These are phyloP conservation scores for Mohoua ochrocephala DNA, from an alignment of 2,113 vertebrate species.

Conservation along the genomic window DNA sequence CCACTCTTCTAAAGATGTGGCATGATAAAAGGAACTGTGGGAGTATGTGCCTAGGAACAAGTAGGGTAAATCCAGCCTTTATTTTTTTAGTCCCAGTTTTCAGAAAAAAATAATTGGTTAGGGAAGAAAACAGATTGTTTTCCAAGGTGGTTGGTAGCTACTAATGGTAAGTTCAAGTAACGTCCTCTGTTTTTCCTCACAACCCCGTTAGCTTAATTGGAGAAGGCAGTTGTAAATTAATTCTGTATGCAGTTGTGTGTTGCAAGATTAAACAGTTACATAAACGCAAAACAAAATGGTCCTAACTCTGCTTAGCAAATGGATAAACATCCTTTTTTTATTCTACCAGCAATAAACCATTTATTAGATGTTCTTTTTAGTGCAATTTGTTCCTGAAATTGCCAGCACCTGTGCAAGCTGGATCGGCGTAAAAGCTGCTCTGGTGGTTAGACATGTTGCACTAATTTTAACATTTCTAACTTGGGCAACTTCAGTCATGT, in stretches of 20 bases:
- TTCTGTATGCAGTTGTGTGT: neutral
- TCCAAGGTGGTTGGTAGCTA: neutral
- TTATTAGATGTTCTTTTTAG: neutral
- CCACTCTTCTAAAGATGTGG: neutral
- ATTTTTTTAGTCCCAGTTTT: neutral
- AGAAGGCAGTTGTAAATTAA: neutral
- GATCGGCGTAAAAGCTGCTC: neutral
- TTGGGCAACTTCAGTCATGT: neutral
- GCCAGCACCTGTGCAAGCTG: neutral
- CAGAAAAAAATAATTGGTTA: neutral
- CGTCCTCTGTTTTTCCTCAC: neutral
- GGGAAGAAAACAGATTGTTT: neutral
- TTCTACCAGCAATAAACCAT: neutral
- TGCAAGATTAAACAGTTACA: neutral
- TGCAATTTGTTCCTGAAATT: neutral
- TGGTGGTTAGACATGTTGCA: neutral
- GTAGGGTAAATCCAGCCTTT: neutral
- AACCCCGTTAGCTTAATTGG: neutral
- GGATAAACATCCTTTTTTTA: neutral
- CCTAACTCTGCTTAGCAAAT: neutral
- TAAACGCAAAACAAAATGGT: slow-evolving; percentile 3
- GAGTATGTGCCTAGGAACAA: neutral
- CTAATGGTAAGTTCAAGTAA: neutral
- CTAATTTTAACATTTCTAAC: neutral
- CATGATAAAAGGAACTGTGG: neutral